Evolutionary conservation across 2,797 vertebrate genomes (phyloP).

Genomic region (Cirrhinus molitorella): DNA sequence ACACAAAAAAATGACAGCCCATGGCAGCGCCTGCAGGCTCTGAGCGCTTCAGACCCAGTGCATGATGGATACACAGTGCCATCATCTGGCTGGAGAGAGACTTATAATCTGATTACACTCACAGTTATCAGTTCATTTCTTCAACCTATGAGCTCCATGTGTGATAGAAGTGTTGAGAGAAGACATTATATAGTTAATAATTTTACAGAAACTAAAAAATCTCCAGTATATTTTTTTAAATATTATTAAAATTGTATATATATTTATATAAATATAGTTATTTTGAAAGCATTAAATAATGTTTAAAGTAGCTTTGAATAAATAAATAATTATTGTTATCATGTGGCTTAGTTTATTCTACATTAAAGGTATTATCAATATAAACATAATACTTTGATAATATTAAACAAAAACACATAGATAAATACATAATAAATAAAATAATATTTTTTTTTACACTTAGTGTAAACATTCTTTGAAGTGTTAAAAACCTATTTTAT

Average conservation of each 20-base stretch:
- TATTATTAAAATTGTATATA: too few species aligned
- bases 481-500: not conserved
- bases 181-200: not conserved
- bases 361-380: too few species aligned
- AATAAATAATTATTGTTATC: not conserved
- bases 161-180: not conserved
- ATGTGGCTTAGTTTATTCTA: not conserved
- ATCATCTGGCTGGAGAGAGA: conserved; percentile 50
- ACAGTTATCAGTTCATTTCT: not conserved
- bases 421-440: too few species aligned
- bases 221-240: not conserved
- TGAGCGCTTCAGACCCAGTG: not conserved
- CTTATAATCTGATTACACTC: not conserved
- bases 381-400: not conserved
- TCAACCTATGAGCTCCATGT: not conserved
- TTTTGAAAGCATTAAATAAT: not conserved
- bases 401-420: conserved; percentile 8
- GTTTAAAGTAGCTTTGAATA: not conserved
- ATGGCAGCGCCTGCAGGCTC: not conserved
- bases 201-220: not conserved
- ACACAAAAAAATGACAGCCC: not conserved
- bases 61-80: conserved; percentile 60
- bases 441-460: too few species aligned
- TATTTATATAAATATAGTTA: too few species aligned
- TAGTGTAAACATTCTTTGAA: not conserved